These are phyloP conservation scores for Drosophila tsacasi DNA, from an alignment of 1,140 invertebrate genomes.

Conservation along the genomic window DNA sequence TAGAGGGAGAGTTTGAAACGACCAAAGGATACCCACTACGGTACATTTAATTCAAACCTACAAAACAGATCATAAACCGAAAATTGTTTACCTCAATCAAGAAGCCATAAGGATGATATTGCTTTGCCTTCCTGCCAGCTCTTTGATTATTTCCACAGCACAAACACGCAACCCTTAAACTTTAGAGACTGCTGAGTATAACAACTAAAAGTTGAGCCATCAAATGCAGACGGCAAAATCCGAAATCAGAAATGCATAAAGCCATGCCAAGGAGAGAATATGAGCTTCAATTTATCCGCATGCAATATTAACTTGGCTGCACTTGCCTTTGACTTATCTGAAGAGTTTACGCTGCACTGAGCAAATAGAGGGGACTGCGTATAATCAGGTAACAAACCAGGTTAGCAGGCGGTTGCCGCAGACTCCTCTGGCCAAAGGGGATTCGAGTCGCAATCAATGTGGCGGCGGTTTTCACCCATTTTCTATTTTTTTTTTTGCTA, in stretches of 20 bases:
- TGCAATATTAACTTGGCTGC: constrained; percentile 69
- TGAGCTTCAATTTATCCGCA: constrained; percentile 54
- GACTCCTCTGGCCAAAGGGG: constrained; percentile 25
- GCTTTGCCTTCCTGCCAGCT: background rate
- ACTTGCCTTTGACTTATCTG: constrained; percentile 77
- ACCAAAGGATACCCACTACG: constrained; percentile 1
- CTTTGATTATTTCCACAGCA: background rate
- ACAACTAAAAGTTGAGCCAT: constrained; percentile 35
- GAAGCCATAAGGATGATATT: background rate
- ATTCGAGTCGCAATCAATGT: constrained; percentile 50
- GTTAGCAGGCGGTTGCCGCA: constrained; percentile 54
- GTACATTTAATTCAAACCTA: background rate
- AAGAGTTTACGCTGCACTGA: constrained; percentile 71
- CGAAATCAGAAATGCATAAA: constrained; percentile 57
- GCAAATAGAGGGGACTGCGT: constrained; percentile 55
- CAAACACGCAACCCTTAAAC: background rate
- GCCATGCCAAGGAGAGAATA: constrained; percentile 27
- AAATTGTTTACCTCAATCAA: background rate
- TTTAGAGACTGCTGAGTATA: constrained; percentile 4
- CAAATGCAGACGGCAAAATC: constrained; percentile 43
- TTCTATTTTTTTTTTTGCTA: constrained; percentile 13
- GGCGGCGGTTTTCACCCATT: constrained; percentile 32
- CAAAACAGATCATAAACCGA: background rate
- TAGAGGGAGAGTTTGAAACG: background rate
- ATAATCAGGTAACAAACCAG: constrained; percentile 68